These are phyloP conservation scores for Maccullochella peelii DNA, from an alignment of 2,113 vertebrate genomes.

Conservation along the genomic window DNA sequence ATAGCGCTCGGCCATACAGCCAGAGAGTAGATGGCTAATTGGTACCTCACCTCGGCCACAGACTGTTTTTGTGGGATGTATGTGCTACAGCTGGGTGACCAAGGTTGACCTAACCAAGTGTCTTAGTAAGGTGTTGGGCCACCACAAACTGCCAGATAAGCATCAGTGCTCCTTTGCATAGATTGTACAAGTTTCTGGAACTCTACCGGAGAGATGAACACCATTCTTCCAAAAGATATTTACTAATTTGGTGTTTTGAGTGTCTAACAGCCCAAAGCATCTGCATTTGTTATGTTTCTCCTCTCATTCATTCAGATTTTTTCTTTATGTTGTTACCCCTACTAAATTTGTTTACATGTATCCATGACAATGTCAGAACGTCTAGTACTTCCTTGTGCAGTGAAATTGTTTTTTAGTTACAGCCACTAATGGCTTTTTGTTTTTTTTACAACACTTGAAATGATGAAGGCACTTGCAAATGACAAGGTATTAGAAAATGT, in stretches of 20 bases:
- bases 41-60: background rate
- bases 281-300: background rate
- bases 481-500: slow-evolving; percentile 42
- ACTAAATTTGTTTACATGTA: background rate
- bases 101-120: too few relatives aligned
- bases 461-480: slow-evolving; percentile 72
- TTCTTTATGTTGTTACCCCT: background rate
- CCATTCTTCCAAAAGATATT: background rate
- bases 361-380: background rate
- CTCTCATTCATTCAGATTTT: background rate
- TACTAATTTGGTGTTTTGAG: background rate
- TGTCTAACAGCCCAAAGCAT: background rate
- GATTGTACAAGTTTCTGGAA: background rate
- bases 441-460: slow-evolving; percentile 54
- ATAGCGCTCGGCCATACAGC: background rate
- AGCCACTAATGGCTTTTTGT: too few relatives aligned
- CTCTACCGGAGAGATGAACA: background rate
- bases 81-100: background rate
- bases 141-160: background rate
- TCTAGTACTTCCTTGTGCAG: background rate
- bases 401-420: background rate
- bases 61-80: background rate
- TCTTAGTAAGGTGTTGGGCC: background rate
- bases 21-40: background rate
- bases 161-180: background rate